Conservation (phyloP, 1,140 invertebrate species). For the Achatina immaculata region DNA sequence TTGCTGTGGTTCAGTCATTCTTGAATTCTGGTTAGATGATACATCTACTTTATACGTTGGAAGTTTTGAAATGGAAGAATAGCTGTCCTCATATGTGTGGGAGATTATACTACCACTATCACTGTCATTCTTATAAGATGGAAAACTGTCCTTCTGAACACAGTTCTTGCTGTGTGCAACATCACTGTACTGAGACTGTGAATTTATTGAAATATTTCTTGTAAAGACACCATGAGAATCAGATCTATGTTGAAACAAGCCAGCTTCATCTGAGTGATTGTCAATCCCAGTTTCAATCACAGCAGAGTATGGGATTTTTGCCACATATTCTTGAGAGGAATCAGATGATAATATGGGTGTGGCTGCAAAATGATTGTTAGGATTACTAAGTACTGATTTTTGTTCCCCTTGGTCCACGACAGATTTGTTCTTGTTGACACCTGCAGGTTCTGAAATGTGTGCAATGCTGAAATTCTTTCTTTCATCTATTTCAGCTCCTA, state of each 20-base stretch:
- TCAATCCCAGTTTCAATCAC: not conserved
- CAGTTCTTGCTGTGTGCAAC: not conserved
- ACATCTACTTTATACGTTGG: not conserved
- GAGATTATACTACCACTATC: not conserved
- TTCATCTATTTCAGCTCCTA: not conserved
- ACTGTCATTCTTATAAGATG: not conserved
- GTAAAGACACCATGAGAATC: not conserved
- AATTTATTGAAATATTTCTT: not conserved
- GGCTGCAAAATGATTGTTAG: not conserved
- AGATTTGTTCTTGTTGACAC: not conserved
- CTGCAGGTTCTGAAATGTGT: constrained; percentile 3
- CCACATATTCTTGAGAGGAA: not conserved
- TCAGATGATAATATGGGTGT: not conserved
- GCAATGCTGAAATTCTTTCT: not conserved
- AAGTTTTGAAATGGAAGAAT: not conserved
- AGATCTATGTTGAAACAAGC: not conserved
- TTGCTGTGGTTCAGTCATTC: not conserved
- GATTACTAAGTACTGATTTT: not conserved
- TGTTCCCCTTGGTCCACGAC: not conserved
- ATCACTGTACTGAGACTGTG: not conserved
- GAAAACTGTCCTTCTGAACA: not conserved
- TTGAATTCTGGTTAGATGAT: not conserved
- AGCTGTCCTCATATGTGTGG: not conserved
- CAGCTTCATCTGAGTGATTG: not conserved
- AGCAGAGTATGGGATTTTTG: not conserved